Evolutionary conservation across 2,888 invertebrate species (phyloP).

Genomic region (Drosophila nr. fundita): DNA sequence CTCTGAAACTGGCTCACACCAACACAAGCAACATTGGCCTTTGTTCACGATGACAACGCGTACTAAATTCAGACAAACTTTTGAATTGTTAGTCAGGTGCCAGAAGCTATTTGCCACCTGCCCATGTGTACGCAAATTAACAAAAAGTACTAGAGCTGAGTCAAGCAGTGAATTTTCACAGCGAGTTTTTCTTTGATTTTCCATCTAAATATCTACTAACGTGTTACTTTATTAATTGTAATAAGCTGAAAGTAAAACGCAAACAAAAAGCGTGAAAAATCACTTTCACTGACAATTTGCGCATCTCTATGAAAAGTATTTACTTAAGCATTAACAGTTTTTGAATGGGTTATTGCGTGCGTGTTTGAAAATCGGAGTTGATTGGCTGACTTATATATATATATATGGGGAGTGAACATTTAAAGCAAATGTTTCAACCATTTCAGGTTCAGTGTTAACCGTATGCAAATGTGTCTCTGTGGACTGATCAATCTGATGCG

Average conservation of each 20-base stretch:
- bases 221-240: too few species aligned
- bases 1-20: constrained; percentile 32
- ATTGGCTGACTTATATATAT: constrained; percentile 7
- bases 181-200: neutral
- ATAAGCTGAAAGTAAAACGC: too few species aligned
- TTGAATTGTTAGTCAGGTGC: constrained; percentile 16
- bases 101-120: constrained; percentile 1
- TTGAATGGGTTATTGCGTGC: constrained; percentile 48
- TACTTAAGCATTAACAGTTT: constrained; percentile 6
- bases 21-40: constrained; percentile 29
- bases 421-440: neutral
- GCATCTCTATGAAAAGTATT: constrained; percentile 20
- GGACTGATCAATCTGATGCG: constrained; percentile 4
- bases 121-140: neutral
- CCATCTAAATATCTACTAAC: too few species aligned
- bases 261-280: neutral
- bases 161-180: constrained; percentile 5
- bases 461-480: constrained; percentile 1
- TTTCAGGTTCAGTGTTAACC: neutral
- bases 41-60: constrained; percentile 5
- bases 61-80: constrained; percentile 10
- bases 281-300: neutral
- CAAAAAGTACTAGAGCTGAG: constrained; percentile 4
- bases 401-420: neutral
- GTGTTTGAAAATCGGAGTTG: constrained; percentile 35